Evolutionary conservation across 1,140 invertebrate species (phyloP), one percentile per base, ranked within the genome.

Genomic region (Teleopsis dalmanni): DNA sequence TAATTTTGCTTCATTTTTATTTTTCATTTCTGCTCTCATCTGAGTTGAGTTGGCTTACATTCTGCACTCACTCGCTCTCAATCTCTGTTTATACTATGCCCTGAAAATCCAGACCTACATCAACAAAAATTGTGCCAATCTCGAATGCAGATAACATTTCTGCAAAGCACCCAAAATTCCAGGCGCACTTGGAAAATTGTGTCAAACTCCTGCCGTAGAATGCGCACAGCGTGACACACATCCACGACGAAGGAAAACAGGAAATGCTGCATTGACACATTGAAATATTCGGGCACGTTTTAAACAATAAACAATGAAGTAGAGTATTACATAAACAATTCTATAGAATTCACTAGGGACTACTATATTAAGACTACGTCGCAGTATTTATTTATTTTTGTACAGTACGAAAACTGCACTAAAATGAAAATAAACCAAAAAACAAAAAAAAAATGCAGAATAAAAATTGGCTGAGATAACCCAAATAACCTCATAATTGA

Each of bases 91-190:
- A 27, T 60, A 56, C 59, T 58, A 58, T 67, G 63, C 54, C 62
- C 63, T 57, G 52, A 62, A 66, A 64, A 62, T 67, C 63, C 61
- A 66, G 64, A 64, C 60, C 63, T 66, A 66, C 63, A 64, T 66
- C 59, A 66, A 66, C 40, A 42, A 45, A 56, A 54, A 48, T 53
- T 52, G 36, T 52, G 45, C 51, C 56, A 52, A 51, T 18, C 40
- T 42, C 19, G 27, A 25, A 35, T 49, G 48, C 47, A 48, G 47
- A 40, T 27, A 50, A 50, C 14, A 48, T 10, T 14, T 25, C 51
- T 53, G 54, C 54, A 58, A 43, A 40, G 41, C 51, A 57, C 47
- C 58, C 60, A 51, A 55, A 37, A 56, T 65, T 65, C 62, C 59
- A 65, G 62, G 58, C 62, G 62, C 62, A 53, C 58, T 62, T 65